Evolutionary conservation across 2,888 invertebrate genomes (phyloP), one percentile per base, ranked within the genome.

Genomic region (Metalampra italica): DNA sequence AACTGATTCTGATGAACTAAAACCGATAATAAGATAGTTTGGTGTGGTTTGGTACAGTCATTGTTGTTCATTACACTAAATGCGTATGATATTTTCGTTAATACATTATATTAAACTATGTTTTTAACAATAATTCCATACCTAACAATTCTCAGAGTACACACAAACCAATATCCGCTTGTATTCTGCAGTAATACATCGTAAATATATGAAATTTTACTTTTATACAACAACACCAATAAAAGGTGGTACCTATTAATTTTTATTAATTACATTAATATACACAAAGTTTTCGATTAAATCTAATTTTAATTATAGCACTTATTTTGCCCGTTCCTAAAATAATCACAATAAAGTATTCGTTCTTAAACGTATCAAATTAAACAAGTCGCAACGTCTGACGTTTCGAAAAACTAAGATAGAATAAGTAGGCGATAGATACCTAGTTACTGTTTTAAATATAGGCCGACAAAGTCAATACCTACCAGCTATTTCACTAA

Each of bases 1-100:
- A 80, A 79, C 72, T 65, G 71, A 70, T 77, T 71, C 67, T 61
- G 59, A 68, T 75, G 62, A 71, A 66, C 78, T 60, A 72, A 76
- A 77, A 80, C 69, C 71, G 62, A 70, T 68, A 66, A 68, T 54
- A 71, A 74, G 68, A 64, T 55, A 68, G 52, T 49, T 76, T 75
- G 68, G 75, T 77, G 64, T 55, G 68, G 52, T 49, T 76, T 75
- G 68, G 75, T 77, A 80, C 74, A 72, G 60, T 68, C 64, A 60
- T 57, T 56, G 41, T 48, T 50, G 22, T 45, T 51, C 46, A 62
- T 71, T 66, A 71, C 52, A 57, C 60, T 72, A 65, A 59, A 70
- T 63, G 64, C 62, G 62, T 66, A 58, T 72, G 74, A 76, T 78
- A 76, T 70, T 49, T 66, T 66, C 59, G 60, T 68, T 65, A 66